Conservation (phyloP, 53 echinoderm and acorn worm genomes). For the Echinometra lucunter region DNA sequence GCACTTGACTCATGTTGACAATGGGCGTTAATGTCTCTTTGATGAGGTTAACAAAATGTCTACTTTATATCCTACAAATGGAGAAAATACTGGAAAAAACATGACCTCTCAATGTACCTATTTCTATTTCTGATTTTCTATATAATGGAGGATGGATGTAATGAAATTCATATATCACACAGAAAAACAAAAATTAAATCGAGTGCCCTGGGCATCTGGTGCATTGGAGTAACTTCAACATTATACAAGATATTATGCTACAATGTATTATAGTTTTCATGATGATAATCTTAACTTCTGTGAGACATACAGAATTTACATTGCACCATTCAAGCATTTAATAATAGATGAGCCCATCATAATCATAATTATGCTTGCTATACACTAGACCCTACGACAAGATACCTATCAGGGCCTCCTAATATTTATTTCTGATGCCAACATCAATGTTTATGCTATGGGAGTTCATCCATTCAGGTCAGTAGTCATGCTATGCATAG, state of each 20-base stretch:
- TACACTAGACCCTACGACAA: not conserved
- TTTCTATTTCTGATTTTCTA: not conserved
- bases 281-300: too few species aligned
- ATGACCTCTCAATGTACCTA: not conserved
- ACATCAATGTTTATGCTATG: conserved; percentile 42
- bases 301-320: not conserved
- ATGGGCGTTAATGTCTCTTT: not conserved
- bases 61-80: not conserved
- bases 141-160: not conserved
- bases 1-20: not conserved
- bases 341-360: not conserved
- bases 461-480: conserved; percentile 47
- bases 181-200: too few species aligned
- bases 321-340: not conserved
- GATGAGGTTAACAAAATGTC: not conserved
- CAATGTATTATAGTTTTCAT: too few species aligned
- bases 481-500: conserved; percentile 1
- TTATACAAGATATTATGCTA: too few species aligned
- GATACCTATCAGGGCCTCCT: not conserved
- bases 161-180: too few species aligned
- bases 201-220: not conserved
- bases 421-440: conserved; percentile 50
- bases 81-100: not conserved
- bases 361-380: not conserved
- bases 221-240: not conserved